phyloP scores from a whole-genome alignment of 2,888 invertebrate genomes.

The Ormyrus nitidulus region DNA sequence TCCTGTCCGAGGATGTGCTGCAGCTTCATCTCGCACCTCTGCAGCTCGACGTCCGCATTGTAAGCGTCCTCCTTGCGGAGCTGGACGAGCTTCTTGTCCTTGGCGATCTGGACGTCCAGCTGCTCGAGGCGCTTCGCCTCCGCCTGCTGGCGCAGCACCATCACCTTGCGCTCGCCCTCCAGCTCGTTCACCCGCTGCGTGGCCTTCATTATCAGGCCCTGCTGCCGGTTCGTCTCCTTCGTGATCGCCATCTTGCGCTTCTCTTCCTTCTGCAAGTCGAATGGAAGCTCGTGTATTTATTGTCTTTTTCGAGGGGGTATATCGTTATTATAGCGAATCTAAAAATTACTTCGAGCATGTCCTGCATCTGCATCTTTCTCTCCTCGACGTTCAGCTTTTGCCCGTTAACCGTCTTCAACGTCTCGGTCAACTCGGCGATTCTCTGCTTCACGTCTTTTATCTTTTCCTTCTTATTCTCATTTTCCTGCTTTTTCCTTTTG shows the following conservation, averaged over 20 bases:
- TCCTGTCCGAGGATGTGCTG: slow-evolving; percentile 64
- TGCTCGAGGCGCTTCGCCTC: slow-evolving; percentile 65
- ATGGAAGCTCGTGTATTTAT: too few relatives aligned
- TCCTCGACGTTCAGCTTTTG: slow-evolving; percentile 79
- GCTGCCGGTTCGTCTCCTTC: slow-evolving; percentile 65
- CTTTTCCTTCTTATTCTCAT: slow-evolving; percentile 58
- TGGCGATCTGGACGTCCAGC: slow-evolving; percentile 56
- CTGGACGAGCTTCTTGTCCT: slow-evolving; percentile 63
- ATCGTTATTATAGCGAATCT: too few relatives aligned
- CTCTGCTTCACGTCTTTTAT: slow-evolving; percentile 64
- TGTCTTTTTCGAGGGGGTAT: too few relatives aligned
- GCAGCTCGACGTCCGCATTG: slow-evolving; percentile 66
- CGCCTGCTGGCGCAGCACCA: slow-evolving; percentile 62
- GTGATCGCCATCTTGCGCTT: slow-evolving; percentile 63
- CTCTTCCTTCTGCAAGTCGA: slow-evolving; percentile 65
- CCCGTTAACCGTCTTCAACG: slow-evolving; percentile 77
- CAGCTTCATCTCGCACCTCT: slow-evolving; percentile 67
- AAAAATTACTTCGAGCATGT: slow-evolving; percentile 77
- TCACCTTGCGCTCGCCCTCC: slow-evolving; percentile 64
- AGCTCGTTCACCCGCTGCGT: slow-evolving; percentile 61
- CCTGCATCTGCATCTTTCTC: slow-evolving; percentile 79
- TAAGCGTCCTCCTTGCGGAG: slow-evolving; percentile 65
- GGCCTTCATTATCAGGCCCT: slow-evolving; percentile 62
- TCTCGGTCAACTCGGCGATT: slow-evolving; percentile 76
- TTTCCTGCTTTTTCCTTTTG: slow-evolving; percentile 57